A percentile compares a stretch with the other conserved stretches of the same genome.
Conservation (phyloP, 2,888 invertebrate species). For the Chydorus sphaericus region DNA sequence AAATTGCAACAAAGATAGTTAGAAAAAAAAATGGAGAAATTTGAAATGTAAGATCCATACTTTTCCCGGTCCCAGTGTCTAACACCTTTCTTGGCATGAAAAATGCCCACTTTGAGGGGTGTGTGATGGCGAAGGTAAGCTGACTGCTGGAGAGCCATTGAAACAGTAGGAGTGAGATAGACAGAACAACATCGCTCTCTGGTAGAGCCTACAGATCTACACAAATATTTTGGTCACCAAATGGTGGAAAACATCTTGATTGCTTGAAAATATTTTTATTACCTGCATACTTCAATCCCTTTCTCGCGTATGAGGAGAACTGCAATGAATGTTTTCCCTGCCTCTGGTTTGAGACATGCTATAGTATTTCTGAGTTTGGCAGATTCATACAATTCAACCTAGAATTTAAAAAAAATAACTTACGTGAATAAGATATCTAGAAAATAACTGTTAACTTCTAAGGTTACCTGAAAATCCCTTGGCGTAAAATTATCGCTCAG, state of each 20-base stretch:
- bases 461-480: constrained; percentile 51
- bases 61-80: constrained; percentile 23
- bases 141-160: constrained; percentile 29
- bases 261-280: constrained; percentile 12
- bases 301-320: constrained; percentile 72
- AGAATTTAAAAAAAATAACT: constrained; percentile 9
- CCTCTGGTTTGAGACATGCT: constrained; percentile 56
- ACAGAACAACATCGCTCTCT: constrained; percentile 26
- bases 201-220: constrained; percentile 8
- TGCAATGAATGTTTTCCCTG: constrained; percentile 72
- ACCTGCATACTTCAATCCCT: constrained; percentile 50
- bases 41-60: constrained; percentile 20
- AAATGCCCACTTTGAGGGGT: constrained; percentile 27
- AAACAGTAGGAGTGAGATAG: constrained; percentile 27
- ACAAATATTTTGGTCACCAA: neutral
- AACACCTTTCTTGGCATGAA: constrained; percentile 24
- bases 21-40: constrained; percentile 16
- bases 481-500: constrained; percentile 43
- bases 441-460: neutral
- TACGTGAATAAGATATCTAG: constrained; percentile 4
- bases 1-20: constrained; percentile 9
- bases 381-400: constrained; percentile 61
- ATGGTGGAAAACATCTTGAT: neutral
- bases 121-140: constrained; percentile 30
- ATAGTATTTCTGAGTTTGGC: constrained; percentile 58